A percentile compares a stretch with the other conserved stretches of the same genome.
Evolutionary conservation across 35 echinoderm and acorn worm genomes (phyloP).

Genomic region (Diadema setosum): DNA sequence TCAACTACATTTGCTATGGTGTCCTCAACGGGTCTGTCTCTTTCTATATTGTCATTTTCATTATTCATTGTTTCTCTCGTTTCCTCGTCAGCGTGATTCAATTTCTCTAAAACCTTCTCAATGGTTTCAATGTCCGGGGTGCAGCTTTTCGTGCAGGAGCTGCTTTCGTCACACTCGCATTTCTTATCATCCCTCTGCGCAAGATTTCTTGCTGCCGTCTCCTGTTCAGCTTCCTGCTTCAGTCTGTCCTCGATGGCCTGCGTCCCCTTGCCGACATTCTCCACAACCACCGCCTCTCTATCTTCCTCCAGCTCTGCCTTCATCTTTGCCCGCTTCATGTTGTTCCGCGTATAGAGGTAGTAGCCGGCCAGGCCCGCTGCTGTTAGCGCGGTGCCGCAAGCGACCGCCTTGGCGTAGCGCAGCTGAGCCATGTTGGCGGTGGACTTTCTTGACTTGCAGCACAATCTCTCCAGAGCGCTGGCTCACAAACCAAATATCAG

Average conservation of each 20-base stretch:
- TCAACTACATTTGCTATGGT: slow-evolving; percentile 12
- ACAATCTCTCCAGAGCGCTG: slow-evolving; percentile 21
- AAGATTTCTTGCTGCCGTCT: not conserved
- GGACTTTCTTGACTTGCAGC: not conserved
- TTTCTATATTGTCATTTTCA: not conserved
- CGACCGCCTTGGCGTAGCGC: slow-evolving; percentile 75
- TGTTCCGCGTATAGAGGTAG: slow-evolving; percentile 64
- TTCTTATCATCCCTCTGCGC: not conserved
- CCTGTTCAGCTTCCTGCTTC: not conserved
- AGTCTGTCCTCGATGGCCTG: not conserved
- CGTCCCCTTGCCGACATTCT: not conserved
- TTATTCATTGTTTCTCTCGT: not conserved
- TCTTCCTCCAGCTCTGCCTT: not conserved
- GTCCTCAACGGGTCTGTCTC: not conserved
- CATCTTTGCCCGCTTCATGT: slow-evolving; percentile 20
- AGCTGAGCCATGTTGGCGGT: slow-evolving; percentile 81
- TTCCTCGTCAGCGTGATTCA: not conserved
- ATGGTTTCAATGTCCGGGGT: not conserved
- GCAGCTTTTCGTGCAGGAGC: not conserved
- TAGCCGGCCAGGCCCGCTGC: slow-evolving; percentile 51
- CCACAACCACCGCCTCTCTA: not conserved
- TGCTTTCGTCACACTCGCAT: not conserved
- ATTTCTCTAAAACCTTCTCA: not conserved
- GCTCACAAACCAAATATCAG: not conserved
- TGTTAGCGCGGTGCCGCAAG: slow-evolving; percentile 67